Evolutionary conservation across 1,140 invertebrate genomes (phyloP).

Genomic region (Drosophila littoralis): DNA sequence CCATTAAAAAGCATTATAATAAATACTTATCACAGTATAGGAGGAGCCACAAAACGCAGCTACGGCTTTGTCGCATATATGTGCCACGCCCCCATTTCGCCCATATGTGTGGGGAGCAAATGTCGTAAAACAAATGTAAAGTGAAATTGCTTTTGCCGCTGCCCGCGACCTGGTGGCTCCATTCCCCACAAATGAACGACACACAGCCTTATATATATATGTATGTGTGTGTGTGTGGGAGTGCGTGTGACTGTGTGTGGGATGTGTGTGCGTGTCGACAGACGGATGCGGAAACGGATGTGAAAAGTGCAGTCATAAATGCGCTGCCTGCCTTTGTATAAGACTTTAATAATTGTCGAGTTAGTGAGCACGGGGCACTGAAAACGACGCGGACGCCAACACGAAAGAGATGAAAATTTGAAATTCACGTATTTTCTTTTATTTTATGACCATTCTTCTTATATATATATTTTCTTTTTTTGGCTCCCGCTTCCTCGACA

Average conservation of each 20-base stretch:
- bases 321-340: slow-evolving; percentile 72
- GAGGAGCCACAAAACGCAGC: slow-evolving; percentile 53
- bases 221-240: slow-evolving; percentile 11
- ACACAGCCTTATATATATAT: slow-evolving; percentile 23
- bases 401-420: slow-evolving; percentile 69
- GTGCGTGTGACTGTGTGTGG: slow-evolving; percentile 23
- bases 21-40: slow-evolving; percentile 69
- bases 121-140: slow-evolving; percentile 83
- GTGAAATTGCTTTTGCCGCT: slow-evolving; percentile 77
- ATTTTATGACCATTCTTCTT: slow-evolving; percentile 68
- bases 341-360: slow-evolving; percentile 79
- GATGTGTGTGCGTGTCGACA: slow-evolving; percentile 57
- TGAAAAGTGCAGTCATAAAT: slow-evolving; percentile 83
- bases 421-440: slow-evolving; percentile 75
- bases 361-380: slow-evolving; percentile 22
- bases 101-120: slow-evolving; percentile 66
- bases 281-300: slow-evolving; percentile 77
- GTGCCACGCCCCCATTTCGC: slow-evolving; percentile 22
- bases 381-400: slow-evolving; percentile 25
- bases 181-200: slow-evolving; percentile 45
- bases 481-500: slow-evolving; percentile 21
- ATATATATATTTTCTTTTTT: slow-evolving; percentile 2
- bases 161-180: slow-evolving; percentile 62
- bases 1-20: slow-evolving; percentile 81
- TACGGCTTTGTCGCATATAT: slow-evolving; percentile 42